Evolutionary conservation across 2,113 vertebrate genomes (phyloP).

Genomic region (Phalacrocorax pelagicus): DNA sequence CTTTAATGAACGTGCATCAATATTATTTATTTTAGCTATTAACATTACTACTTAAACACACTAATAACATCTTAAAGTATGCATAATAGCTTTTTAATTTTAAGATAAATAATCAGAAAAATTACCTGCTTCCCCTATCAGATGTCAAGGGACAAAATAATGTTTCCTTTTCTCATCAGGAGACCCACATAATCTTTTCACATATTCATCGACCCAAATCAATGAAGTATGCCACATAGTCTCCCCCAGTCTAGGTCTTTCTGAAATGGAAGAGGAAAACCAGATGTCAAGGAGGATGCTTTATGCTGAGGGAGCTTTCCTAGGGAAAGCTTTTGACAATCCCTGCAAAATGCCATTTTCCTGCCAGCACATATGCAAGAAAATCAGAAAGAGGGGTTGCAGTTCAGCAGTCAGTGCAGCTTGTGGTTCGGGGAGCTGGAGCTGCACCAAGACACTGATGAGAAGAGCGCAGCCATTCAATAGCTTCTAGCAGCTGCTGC

Average conservation of each 20-base stretch:
- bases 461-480: not conserved
- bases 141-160: not conserved
- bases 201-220: not conserved
- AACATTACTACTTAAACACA: not conserved
- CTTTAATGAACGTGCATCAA: not conserved
- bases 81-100: slow-evolving; percentile 11
- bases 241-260: not conserved
- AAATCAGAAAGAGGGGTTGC: not conserved
- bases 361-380: not conserved
- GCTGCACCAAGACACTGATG: not conserved
- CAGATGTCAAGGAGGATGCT: not conserved
- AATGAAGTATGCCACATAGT: not conserved
- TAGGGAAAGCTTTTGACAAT: not conserved
- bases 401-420: not conserved
- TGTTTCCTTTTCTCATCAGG: not conserved
- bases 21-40: not conserved
- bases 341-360: not conserved
- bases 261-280: not conserved
- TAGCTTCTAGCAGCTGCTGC: not conserved
- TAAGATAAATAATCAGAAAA: not conserved
- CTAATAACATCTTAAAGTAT: slow-evolving; percentile 16
- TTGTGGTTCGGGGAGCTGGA: not conserved
- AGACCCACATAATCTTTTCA: not conserved
- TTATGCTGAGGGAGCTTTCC: not conserved
- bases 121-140: not conserved